Base-by-base conservation (phyloP, 2,888 invertebrate genomes). In the Pachliopta kotzebuea region DNA sequence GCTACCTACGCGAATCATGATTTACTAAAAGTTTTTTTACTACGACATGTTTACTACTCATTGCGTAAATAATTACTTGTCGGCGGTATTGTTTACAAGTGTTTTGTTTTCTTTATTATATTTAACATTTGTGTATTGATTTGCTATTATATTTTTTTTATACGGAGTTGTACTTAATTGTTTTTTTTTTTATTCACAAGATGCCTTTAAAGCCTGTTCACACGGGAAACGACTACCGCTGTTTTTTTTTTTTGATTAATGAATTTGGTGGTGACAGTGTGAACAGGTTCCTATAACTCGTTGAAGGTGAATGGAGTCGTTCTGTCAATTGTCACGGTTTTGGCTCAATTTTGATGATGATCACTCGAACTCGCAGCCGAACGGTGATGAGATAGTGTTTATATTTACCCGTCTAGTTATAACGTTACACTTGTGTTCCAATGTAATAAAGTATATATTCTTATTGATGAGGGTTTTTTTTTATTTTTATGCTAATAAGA, bases 401-500 rank as follows among this genome's bases (percentile, higher is more conserved):
- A 56, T 54, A 65, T 65, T 65, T 65, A 65, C 65, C 60, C 65
- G 6, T 65, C 56, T 65, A 65, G 60, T 61, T 62, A 56, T 62
- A 62, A 49, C 31, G 56, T 62, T 65, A 65, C 60, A 57, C 50
- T 56, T 60, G 60, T 65, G 65, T 65, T 65, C 65, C 57, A 61
- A 57, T 65, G 65, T 65, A 65, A 53, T 65, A 61, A 65, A 65
- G 53, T 65, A 65, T 37, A 37, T 65, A 65, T 65, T 65, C 65
- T 57, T 65, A 65, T 65, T 65, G 53, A 65, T 45, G 49, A 26
- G 53, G 4, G 29, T 20, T 52, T 60, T 65, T 60, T 61, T 50
- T 37, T 37, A 14, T 37, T 11, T 31, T 31, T 11, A 31, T 31
- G 11, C 26, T 4, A 26, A 26, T 26, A 26, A 3, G 6, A 26